Evolutionary conservation across 2,113 vertebrate species (phyloP), one percentile per base, ranked within the genome.

Genomic region (Ictalurus punctatus): DNA sequence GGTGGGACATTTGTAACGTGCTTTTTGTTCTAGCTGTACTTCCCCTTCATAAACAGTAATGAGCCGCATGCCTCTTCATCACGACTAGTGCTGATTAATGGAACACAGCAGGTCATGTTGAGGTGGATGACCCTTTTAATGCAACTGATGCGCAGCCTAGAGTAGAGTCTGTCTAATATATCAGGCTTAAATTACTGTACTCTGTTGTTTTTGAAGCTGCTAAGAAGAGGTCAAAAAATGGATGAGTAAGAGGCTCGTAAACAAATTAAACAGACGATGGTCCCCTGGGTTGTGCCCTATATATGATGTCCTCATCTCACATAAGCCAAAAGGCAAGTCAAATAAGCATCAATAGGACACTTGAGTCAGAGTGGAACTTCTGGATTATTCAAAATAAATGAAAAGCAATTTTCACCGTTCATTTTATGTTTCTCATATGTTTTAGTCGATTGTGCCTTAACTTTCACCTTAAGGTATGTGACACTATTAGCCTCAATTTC

Each of bases 11-110:
- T 87, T 76, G 74, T 84, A 85, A 85, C 83, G 59, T 80, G 48
- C 48, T 88, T 71, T 90, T 89, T 89, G 84, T 87, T 90, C 84
- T 56, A 86, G 71, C 74, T 76, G 16, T 44, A 83, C 58, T 48
- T 87, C 83, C 52, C 85, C 73, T 88, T 88, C 85, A 74, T 86
- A 91, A 90, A 84, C 86, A 86, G n/a, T 80, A 67, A 78, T 19
- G 71, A 71, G 37, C 71, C 6, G 0, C 85, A 37, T 84, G 76
- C 54, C 78, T 86, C 81, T 81, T 79, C 67, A 85, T 88, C 79
- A 74, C 8, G 34, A 67, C 54, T 67, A 19, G 17, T 3, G 13
- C 65, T 89, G 88, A 91, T 85, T 74, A 85, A 87, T 91, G 74
- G 65, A 78, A 27, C 79, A 59, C 69, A 80, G 71, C 52, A 56